Conservation (phyloP, 2,113 vertebrate genomes). For the Climacteris rufus region DNA sequence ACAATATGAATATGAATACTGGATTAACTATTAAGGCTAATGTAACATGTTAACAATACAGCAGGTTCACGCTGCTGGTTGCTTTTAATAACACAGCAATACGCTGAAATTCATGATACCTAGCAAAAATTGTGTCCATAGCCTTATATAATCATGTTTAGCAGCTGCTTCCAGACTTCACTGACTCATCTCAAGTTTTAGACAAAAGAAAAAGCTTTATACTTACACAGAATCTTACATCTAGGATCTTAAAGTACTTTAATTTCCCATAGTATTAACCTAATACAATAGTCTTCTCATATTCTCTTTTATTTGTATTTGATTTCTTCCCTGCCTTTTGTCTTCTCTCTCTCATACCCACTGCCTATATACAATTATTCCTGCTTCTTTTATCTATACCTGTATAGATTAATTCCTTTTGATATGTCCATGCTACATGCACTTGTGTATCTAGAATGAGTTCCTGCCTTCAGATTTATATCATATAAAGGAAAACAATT, state of each 20-base stretch:
- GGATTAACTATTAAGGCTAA: slow-evolving; percentile 21
- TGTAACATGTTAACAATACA: slow-evolving; percentile 38
- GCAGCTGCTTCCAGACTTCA: neutral
- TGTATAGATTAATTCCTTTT: slow-evolving; percentile 41
- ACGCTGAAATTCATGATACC: neutral
- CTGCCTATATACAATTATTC: neutral
- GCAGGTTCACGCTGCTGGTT: neutral
- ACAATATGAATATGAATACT: slow-evolving; percentile 38
- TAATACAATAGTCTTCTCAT: neutral
- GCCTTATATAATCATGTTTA: slow-evolving; percentile 9
- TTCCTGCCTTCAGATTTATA: slow-evolving; percentile 14
- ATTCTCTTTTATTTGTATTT: neutral
- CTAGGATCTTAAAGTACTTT: neutral
- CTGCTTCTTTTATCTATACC: slow-evolving; percentile 29
- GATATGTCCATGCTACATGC: slow-evolving; percentile 6
- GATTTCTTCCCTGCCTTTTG: neutral
- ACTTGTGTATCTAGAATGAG: neutral
- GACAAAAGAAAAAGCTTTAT: neutral
- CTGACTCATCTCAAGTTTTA: neutral
- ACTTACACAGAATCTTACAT: neutral
- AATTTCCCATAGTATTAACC: neutral
- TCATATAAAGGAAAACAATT: neutral
- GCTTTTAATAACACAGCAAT: slow-evolving; percentile 8
- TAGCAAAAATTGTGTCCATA: neutral
- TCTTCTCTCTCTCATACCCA: neutral